Conservation (phyloP, 2,113 vertebrate genomes). For the Ceratotherium simum region DNA sequence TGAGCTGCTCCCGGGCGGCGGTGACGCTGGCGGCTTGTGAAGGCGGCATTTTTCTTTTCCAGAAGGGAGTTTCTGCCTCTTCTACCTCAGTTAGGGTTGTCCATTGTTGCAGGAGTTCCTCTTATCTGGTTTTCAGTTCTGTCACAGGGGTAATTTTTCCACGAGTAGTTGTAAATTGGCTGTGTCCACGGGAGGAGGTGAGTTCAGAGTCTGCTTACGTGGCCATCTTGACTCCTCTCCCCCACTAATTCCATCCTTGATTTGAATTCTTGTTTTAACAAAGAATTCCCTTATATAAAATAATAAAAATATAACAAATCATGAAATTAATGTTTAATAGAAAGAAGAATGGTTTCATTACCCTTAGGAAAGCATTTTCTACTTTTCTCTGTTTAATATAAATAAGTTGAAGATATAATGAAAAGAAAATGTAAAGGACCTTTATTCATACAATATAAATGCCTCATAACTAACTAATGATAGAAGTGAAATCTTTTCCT, state of each 20-base stretch:
- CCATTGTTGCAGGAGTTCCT: too few species aligned
- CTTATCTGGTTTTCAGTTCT: too few species aligned
- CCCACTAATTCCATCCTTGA: background rate
- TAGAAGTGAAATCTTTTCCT: background rate
- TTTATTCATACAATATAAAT: slow-evolving; percentile 35
- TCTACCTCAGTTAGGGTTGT: too few species aligned
- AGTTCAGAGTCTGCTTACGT: too few species aligned
- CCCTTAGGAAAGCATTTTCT: background rate
- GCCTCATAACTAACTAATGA: background rate
- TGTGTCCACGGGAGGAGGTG: too few species aligned
- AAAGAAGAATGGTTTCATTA: slow-evolving; percentile 29
- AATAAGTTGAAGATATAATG: slow-evolving; percentile 17
- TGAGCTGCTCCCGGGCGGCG: too few species aligned
- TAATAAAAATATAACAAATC: slow-evolving; percentile 6
- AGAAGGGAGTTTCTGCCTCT: too few species aligned
- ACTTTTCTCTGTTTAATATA: slow-evolving; percentile 39
- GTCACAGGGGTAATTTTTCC: too few species aligned
- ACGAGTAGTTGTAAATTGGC: too few species aligned
- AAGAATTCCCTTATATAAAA: slow-evolving; percentile 21
- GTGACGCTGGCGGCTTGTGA: too few species aligned
- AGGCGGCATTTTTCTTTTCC: too few species aligned
- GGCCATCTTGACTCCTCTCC: too few species aligned
- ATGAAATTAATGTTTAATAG: slow-evolving; percentile 55
- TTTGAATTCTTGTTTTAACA: slow-evolving; percentile 37
- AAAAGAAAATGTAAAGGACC: slow-evolving; percentile 2